Evolutionary conservation across 2,797 vertebrate species (phyloP).

Genomic region (Schizopygopsis malacanthus): DNA sequence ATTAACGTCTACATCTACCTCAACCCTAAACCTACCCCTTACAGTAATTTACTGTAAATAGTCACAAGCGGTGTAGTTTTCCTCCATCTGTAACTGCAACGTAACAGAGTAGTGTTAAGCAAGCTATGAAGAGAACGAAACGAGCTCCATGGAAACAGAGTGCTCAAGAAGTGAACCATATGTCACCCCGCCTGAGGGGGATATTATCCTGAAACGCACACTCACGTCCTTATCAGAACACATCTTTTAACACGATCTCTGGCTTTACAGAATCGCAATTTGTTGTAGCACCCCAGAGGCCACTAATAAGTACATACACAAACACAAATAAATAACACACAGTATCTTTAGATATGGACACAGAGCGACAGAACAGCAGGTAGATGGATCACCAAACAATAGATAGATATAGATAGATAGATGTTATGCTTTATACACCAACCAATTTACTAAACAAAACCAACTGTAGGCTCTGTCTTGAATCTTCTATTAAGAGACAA

Average conservation of each 20-base stretch:
- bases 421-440: neutral
- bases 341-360: neutral
- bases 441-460: neutral
- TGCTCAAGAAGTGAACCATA: neutral
- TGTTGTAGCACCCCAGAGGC: neutral
- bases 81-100: neutral
- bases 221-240: slow-evolving; percentile 35
- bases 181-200: slow-evolving; percentile 21
- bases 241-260: slow-evolving; percentile 36
- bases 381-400: neutral
- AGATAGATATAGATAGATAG: neutral
- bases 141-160: slow-evolving; percentile 50
- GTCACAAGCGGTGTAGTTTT: neutral
- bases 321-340: neutral
- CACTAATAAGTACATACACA: slow-evolving; percentile 6
- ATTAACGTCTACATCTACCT: too few relatives aligned
- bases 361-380: neutral
- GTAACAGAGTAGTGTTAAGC: neutral
- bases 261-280: slow-evolving; percentile 10
- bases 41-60: too few relatives aligned
- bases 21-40: too few relatives aligned
- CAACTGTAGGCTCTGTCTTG: neutral
- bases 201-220: slow-evolving; percentile 27
- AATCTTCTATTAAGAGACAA: neutral
- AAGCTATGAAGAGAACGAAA: neutral